Evolutionary conservation across 30 jellyfish, hydroid and myxozoan genomes (phyloP).

Genomic region (Morbakka virulenta): DNA sequence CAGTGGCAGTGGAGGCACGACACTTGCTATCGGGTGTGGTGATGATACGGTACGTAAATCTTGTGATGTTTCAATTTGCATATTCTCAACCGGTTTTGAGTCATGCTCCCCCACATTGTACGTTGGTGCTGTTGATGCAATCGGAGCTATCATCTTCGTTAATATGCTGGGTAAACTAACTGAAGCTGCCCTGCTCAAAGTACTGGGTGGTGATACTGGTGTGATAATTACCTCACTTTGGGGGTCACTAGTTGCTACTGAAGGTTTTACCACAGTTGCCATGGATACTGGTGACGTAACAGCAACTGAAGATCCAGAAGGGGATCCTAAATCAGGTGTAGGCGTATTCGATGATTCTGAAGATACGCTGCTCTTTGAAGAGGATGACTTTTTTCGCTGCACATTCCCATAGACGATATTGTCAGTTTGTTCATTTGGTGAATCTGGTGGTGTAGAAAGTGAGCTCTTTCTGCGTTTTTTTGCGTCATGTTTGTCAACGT

Average conservation of each 20-base stretch:
- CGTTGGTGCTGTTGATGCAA: neutral
- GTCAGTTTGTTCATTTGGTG: neutral
- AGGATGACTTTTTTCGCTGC: neutral
- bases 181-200: too few relatives aligned
- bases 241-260: neutral
- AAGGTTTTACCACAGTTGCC: neutral
- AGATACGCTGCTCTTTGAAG: neutral
- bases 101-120: too few relatives aligned
- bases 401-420: neutral
- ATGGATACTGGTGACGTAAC: neutral
- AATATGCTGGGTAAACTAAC: neutral
- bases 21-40: neutral
- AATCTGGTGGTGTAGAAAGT: neutral
- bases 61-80: neutral
- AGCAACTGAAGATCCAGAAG: neutral
- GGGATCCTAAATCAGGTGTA: neutral
- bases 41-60: neutral
- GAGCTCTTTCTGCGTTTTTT: neutral
- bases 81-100: neutral
- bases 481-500: neutral
- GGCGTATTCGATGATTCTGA: neutral
- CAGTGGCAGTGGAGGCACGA: neutral
- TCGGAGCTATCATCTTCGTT: neutral
- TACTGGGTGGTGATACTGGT: neutral
- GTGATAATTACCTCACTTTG: neutral